These are phyloP conservation scores for Isurus oxyrinchus DNA, from an alignment of 2,113 vertebrate species.

Conservation along the genomic window DNA sequence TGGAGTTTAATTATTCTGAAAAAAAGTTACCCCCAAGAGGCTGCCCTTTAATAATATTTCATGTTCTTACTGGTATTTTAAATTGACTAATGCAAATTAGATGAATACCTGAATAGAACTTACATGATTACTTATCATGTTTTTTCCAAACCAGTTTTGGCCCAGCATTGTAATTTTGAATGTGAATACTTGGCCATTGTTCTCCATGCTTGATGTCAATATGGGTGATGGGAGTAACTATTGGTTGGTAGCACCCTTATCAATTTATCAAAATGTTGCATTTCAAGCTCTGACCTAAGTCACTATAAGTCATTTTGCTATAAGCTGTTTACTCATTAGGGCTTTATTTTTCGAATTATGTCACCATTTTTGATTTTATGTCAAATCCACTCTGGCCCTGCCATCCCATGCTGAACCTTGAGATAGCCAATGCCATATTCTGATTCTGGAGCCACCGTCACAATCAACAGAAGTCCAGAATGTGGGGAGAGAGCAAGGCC, in stretches of 20 bases:
- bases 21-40: not conserved
- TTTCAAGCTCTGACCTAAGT: not conserved
- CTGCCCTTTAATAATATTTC: not conserved
- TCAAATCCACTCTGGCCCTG: too few species aligned
- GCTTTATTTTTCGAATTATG: too few species aligned
- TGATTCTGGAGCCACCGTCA: too few species aligned
- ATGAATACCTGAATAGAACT: not conserved
- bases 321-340: too few species aligned
- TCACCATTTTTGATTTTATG: too few species aligned
- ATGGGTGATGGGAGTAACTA: not conserved
- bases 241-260: not conserved
- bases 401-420: too few species aligned
- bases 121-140: not conserved
- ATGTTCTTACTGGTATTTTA: not conserved
- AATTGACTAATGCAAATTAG: not conserved
- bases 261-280: not conserved
- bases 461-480: too few species aligned
- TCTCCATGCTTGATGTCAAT: not conserved
- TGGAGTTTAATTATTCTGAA: not conserved
- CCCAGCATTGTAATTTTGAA: not conserved
- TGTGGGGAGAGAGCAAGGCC: too few species aligned
- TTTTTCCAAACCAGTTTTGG: not conserved
- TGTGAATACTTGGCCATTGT: not conserved
- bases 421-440: too few species aligned
- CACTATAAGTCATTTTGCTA: too few species aligned